Percentiles rank a stretch among this genome's conserved stretches.
Conservation (phyloP, 2,888 invertebrate species). For the Pristionchus exspectatus region DNA sequence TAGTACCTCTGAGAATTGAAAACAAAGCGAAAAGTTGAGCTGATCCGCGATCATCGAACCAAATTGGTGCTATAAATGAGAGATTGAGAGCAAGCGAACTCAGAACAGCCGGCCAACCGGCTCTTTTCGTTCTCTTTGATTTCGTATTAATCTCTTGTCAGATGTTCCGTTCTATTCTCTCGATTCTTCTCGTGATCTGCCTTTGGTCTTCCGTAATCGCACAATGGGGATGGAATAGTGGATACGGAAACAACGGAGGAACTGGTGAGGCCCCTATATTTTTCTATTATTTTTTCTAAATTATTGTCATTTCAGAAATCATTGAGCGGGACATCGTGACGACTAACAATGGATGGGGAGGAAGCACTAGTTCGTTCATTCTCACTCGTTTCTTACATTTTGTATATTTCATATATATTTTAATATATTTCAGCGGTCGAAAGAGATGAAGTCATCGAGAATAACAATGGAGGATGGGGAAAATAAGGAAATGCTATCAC, state of each 20-base stretch:
- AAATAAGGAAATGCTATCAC: background rate
- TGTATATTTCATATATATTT: no score
- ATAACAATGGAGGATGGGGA: background rate
- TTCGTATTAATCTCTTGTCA: no score
- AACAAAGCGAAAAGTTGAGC: background rate
- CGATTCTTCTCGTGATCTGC: background rate
- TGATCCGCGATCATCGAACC: background rate
- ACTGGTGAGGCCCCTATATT: no score
- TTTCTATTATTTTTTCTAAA: no score
- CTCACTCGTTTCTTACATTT: background rate
- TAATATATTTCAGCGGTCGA: background rate
- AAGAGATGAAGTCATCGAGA: background rate
- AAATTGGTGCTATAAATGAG: background rate
- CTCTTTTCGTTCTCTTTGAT: background rate
- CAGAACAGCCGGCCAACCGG: background rate
- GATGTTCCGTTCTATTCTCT: background rate
- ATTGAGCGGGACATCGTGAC: background rate
- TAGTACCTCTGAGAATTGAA: background rate
- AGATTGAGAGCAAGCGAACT: background rate
- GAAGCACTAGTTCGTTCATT: background rate
- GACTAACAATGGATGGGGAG: background rate
- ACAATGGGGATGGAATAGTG: background rate
- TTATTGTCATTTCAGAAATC: no score
- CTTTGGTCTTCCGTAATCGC: background rate
- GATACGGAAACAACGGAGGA: slow-evolving; percentile 1